Base-by-base conservation (phyloP, 2,888 invertebrate species). In the Frankliniella intonsa region DNA sequence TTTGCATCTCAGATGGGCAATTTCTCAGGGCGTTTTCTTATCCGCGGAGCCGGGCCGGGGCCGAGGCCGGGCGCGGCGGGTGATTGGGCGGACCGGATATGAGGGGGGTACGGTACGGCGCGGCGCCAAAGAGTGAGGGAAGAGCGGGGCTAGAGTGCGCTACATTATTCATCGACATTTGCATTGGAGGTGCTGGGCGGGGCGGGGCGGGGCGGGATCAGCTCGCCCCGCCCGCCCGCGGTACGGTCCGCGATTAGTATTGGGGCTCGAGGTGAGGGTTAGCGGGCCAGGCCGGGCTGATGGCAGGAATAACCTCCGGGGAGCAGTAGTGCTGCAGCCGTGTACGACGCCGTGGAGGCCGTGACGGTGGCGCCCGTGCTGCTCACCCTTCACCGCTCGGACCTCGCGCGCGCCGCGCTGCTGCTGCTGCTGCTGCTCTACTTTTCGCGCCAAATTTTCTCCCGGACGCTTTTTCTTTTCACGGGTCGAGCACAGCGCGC, bases 131-230 rank as follows among this genome's bases (percentile, higher is more conserved):
- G 62, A 62, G 69, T 25, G 69, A 22, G 22, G 69, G 14, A 9
- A 25, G 69, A 76, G 69, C 69, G 5, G 3, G 38, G 38, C 38
- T 2, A 38, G 38, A 38, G 38, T 38, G 5, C 38, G 38, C 25
- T 76, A 22, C 69, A 76, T 76, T 76, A 76, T 76, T 76, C 69
- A 76, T 76, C 25, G 69, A 12, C 69, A 76, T 76, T 76, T 76
- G 69, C 69, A 76, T 76, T 19, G 55, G 19, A 55, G 17, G 38
- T 2, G 38, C 38, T 2, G 38, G 38, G 38, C 5, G 38, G 38
- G 38, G 38, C 38, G 38, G 38, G 38, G 38, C 5, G 38, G 38
- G 38, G 38, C 62, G 62, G 62, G 62, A 17, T 10, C 62, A 7
- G 62, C 62, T 55, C 55, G 62, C 62, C 7, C 62, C 55, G 55